Conservation (phyloP, 2,797 vertebrate species). For the Merluccius polli region DNA sequence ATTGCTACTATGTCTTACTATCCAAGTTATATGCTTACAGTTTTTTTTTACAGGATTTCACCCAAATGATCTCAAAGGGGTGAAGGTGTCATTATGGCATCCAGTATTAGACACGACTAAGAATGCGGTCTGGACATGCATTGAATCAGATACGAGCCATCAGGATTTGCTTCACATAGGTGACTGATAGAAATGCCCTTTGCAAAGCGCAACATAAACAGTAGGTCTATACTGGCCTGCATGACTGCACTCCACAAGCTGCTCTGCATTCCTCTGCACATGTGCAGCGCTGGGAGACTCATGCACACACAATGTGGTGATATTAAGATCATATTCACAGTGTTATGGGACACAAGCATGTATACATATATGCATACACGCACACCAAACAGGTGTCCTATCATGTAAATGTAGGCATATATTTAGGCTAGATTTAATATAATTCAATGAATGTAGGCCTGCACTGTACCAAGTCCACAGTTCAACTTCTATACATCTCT, state of each 20-base stretch:
- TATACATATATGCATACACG: neutral
- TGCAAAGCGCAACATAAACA: constrained; percentile 36
- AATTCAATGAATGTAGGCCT: neutral
- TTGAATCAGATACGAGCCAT: neutral
- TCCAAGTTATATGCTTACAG: neutral
- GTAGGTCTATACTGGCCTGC: constrained; percentile 25
- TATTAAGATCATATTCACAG: neutral
- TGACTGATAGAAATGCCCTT: constrained; percentile 19
- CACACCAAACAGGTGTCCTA: neutral
- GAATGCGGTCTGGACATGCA: neutral
- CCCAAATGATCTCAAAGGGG: neutral
- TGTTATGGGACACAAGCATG: neutral
- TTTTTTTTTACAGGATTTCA: neutral
- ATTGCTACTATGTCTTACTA: neutral
- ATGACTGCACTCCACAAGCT: constrained; percentile 40
- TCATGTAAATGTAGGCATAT: neutral
- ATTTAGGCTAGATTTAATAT: no score
- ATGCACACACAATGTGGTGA: neutral
- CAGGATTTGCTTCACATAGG: constrained; percentile 12
- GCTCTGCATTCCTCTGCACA: constrained; percentile 38
- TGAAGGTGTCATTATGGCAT: neutral
- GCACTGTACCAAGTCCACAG: neutral
- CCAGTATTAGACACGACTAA: neutral
- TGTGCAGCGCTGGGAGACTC: constrained; percentile 19
- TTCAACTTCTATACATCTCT: neutral